Evolutionary conservation across 2,888 invertebrate species (phyloP), one percentile per base, ranked within the genome.

Genomic region (Leptothorax acervorum): DNA sequence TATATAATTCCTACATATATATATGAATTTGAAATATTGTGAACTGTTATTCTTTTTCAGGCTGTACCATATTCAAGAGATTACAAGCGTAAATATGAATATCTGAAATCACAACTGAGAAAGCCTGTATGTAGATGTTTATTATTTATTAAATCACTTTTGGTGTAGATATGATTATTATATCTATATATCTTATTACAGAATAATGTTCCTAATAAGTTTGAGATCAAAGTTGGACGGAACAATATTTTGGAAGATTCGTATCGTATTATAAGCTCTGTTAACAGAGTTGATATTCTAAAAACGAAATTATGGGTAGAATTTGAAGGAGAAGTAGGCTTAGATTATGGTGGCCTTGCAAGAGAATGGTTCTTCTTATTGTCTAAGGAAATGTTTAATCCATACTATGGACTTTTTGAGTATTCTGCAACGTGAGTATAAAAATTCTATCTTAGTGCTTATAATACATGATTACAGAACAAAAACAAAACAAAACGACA

Each of bases 311-410:
- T 99, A 81, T 99, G 99, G 99, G 98, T 99, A 79, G 99, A 99
- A 95, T 99, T 99, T 95, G 99, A 99, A 95, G 98, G 99, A 3
- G 99, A 99, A 95, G 98, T 98, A 62, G 99, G 99, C 23, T 95
- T 97, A 95, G 99, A 99, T 95, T 99, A 99, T 95, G 99, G 99
- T 82, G 99, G 99, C 23, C 96, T 99, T 76, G 98, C 99, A 0
- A 96, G 99, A 86, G 99, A 99, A 95, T 99, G 99, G 99, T 99
- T 99, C 96, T 99, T 99, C 96, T 96, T 99, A 42, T 96, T 99
- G 15, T 99, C 99, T 1, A 99, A 99, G 95, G 99, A 99, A 96
- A 99, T 99, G 99, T 99, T 99, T 95, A 99, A 99, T 96, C 99
- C 99, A 0, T 99, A 99, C 95, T 99, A 99, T 95, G 99, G 99